Evolutionary conservation across 2,797 vertebrate species (phyloP).

Genomic region (Darevskia nairensis): DNA sequence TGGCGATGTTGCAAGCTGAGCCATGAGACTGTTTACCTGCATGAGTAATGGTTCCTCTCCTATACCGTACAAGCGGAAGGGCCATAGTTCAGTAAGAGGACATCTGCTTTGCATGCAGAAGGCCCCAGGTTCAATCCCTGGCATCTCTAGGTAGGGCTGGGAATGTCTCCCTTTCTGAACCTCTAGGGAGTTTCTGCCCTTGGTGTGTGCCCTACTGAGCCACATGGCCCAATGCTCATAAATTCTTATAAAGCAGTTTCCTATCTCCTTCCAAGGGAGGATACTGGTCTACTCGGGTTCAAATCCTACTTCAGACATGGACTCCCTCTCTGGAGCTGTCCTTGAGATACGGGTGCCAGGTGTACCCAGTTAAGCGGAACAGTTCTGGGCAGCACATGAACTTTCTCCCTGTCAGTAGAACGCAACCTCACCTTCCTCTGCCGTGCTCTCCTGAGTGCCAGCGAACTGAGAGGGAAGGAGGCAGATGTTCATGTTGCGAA

Average conservation of each 20-base stretch:
- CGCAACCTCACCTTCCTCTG: too few relatives aligned
- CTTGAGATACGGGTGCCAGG: background rate
- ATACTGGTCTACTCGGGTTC: background rate
- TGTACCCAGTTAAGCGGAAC: background rate
- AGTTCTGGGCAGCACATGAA: accelerated
- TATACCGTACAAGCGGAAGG: background rate
- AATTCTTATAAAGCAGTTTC: too few relatives aligned
- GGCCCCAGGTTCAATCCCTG: too few relatives aligned
- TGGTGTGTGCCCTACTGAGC: too few relatives aligned
- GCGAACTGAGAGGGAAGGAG: background rate
- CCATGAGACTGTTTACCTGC: background rate
- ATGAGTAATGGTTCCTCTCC: background rate
- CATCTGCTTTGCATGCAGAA: too few relatives aligned
- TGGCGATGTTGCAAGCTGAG: background rate
- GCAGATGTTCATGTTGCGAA: background rate
- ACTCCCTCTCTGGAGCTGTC: too few relatives aligned
- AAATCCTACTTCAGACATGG: background rate
- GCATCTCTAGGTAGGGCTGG: too few relatives aligned
- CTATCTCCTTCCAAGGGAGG: too few relatives aligned
- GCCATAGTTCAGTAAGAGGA: too few relatives aligned
- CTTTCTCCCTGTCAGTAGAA: background rate
- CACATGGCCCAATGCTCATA: too few relatives aligned
- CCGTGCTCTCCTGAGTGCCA: background rate
- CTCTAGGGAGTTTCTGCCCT: too few relatives aligned
- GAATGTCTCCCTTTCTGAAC: too few relatives aligned